Conservation (phyloP, 2,888 invertebrate species). For the Seira sanloemensis region DNA sequence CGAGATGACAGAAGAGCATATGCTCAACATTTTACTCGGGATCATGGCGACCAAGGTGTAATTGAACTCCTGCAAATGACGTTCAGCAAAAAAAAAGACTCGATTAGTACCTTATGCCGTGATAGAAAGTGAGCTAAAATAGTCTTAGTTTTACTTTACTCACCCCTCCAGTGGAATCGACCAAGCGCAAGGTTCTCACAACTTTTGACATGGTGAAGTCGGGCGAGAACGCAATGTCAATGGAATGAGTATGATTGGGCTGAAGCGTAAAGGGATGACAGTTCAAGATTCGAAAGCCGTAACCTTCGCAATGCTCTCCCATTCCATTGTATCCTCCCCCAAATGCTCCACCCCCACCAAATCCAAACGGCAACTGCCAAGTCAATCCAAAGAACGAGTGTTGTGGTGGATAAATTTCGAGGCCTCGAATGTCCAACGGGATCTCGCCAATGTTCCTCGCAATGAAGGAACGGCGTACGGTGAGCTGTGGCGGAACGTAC, state of each 20-base stretch:
- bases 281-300: slow-evolving; percentile 86
- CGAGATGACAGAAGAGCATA: slow-evolving; percentile 83
- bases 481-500: slow-evolving; percentile 80
- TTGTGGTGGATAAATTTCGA: slow-evolving; percentile 72
- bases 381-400: slow-evolving; percentile 55
- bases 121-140: too few relatives aligned
- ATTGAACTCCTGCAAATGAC: slow-evolving; percentile 77
- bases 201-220: slow-evolving; percentile 89
- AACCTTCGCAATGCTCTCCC: slow-evolving; percentile 82
- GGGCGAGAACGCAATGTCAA: slow-evolving; percentile 92
- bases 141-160: too few relatives aligned
- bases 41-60: slow-evolving; percentile 84
- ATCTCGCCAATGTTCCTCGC: slow-evolving; percentile 94
- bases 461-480: slow-evolving; percentile 87
- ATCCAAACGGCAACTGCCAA: slow-evolving; percentile 44
- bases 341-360: slow-evolving; percentile 55
- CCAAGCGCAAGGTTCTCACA: slow-evolving; percentile 79
- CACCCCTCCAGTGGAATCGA: slow-evolving; percentile 72
- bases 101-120: too few relatives aligned
- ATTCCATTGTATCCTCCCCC: slow-evolving; percentile 34
- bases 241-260: slow-evolving; percentile 85
- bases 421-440: slow-evolving; percentile 81
- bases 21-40: slow-evolving; percentile 81
- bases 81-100: background rate
- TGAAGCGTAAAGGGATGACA: slow-evolving; percentile 84